Evolutionary conservation across 2,113 vertebrate genomes (phyloP), one percentile per base, ranked within the genome.

Genomic region (Coreoperca whiteheadi): DNA sequence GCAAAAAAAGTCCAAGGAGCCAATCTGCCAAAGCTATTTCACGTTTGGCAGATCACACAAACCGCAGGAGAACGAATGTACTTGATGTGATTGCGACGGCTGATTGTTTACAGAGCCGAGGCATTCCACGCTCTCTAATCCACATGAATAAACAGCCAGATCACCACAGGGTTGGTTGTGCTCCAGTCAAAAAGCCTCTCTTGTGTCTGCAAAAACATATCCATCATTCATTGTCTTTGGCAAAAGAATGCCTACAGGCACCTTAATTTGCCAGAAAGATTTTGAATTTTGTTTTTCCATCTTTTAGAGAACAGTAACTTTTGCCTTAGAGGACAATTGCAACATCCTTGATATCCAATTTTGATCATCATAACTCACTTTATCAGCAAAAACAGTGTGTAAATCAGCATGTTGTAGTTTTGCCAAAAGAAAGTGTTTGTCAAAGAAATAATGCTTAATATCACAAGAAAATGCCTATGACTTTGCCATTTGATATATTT

Each of bases 101-200:
- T 89, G 91, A 91, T 87, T 94, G 92, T 95, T 93, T 94, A 92
- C 85, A 92, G 89, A 93, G 86, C 71, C 10, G 37, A 78, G 77
- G 78, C 90, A 86, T 93, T 93, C 86, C 89, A 61, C 70, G 10
- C 65, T 75, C 78, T 91, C 78, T 86, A 88, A 91, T 93, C 75
- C 91, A 82, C 83, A 82, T 66, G 83, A 76, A 88, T 68, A 86
- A 91, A 85, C 76, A 78, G 81, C 84, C 57, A 79, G 77, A 85
- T 86, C 65, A 59, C 85, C 89, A 79, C 82, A 84, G 80, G 87
- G 50, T 64, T 89, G 79, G 71, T 85, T 4, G n/a, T 1, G 39
- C 53, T 88, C 86, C 88, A 89, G 73, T 77, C 32, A 51, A 68
- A 87, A 70, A 70, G 50, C 16, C 59, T 53, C 67, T 81, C 65